Percentiles rank a stretch among this genome's conserved stretches.
These are phyloP conservation scores for Eleginops maclovinus DNA, from an alignment of 2,113 vertebrate species.

Conservation along the genomic window DNA sequence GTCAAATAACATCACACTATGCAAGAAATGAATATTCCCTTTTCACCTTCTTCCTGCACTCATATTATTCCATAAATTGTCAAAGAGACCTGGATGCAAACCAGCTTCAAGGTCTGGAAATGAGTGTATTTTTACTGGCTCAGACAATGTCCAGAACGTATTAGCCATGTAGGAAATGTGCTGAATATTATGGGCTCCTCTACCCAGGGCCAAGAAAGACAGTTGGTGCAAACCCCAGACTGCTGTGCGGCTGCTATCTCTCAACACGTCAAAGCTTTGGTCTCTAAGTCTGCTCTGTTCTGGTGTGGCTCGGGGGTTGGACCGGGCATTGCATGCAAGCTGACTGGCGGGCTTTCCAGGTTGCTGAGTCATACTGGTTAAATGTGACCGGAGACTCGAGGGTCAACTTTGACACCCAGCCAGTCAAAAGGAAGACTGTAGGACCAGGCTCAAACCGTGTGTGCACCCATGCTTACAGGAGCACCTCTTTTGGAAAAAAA, in stretches of 20 bases:
- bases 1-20: constrained; percentile 63
- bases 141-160: constrained; percentile 80
- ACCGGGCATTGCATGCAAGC: constrained; percentile 23
- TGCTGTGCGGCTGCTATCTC: constrained; percentile 76
- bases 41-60: constrained; percentile 43
- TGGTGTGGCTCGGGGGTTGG: constrained; percentile 56
- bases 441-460: constrained; percentile 38
- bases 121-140: constrained; percentile 83
- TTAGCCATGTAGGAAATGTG: constrained; percentile 84
- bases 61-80: constrained; percentile 77
- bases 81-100: constrained; percentile 70
- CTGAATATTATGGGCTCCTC: constrained; percentile 81
- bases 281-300: constrained; percentile 62
- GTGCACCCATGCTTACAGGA: constrained; percentile 11
- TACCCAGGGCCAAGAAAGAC: constrained; percentile 79
- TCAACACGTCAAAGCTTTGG: constrained; percentile 77
- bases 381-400: constrained; percentile 69
- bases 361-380: constrained; percentile 77
- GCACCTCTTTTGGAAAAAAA: constrained; percentile 1
- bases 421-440: constrained; percentile 62
- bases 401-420: constrained; percentile 76
- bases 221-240: constrained; percentile 82
- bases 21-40: constrained; percentile 56
- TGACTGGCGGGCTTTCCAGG: constrained; percentile 58
- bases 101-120: constrained; percentile 75